Evolutionary conservation across 2,888 invertebrate species (phyloP).

Genomic region (Odontothrips loti): DNA sequence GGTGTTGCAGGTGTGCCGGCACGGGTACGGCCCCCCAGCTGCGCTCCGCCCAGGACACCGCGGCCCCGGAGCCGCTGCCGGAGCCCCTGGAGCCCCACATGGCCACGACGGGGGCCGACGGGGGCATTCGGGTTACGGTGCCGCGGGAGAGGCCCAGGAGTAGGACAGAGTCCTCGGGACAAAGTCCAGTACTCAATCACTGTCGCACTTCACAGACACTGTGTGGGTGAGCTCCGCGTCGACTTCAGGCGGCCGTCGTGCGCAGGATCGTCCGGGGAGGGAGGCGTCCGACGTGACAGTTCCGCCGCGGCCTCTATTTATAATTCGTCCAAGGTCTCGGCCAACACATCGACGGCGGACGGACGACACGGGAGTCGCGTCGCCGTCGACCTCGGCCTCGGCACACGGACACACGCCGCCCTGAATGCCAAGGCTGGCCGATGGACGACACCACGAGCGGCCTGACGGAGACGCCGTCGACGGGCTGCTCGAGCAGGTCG

Average conservation of each 20-base stretch:
- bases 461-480: no score
- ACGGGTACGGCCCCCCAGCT: constrained; percentile 9
- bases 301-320: no score
- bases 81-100: background rate
- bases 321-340: no score
- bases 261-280: no score
- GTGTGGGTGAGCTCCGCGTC: no score
- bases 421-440: no score
- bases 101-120: background rate
- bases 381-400: background rate
- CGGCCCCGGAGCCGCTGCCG: background rate
- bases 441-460: no score
- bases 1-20: background rate
- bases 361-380: no score
- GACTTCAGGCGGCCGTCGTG: no score
- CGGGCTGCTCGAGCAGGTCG: no score
- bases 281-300: no score
- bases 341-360: no score
- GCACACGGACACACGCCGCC: background rate
- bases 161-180: background rate
- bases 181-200: background rate
- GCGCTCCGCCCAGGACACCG: constrained; percentile 23
- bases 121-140: background rate
- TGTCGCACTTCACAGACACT: background rate
- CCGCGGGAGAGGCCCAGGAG: background rate